phyloP scores from a whole-genome alignment of 2,113 vertebrate genomes.

The Neotragus pygmaeus region DNA sequence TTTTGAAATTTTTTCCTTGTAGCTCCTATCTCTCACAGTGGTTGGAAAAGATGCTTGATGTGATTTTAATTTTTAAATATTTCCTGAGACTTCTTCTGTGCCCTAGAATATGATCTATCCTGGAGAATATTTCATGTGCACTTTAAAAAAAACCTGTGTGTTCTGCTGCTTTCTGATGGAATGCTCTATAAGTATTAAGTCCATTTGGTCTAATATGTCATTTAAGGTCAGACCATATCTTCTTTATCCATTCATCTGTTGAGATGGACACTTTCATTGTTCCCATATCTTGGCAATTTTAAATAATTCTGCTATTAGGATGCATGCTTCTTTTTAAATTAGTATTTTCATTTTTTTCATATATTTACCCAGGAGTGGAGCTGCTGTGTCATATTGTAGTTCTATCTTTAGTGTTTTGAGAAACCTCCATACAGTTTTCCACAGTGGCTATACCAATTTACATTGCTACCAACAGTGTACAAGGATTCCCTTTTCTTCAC shows the following conservation, averaged over 20 bases:
- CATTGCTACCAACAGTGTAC: background rate
- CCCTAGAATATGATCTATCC: background rate
- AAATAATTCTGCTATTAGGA: background rate
- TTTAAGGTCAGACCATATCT: background rate
- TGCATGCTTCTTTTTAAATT: background rate
- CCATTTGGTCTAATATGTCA: background rate
- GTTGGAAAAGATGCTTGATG: background rate
- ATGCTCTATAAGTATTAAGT: background rate
- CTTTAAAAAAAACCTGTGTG: background rate
- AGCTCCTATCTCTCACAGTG: background rate
- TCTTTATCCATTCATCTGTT: background rate
- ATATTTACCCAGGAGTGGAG: background rate
- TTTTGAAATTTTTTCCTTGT: background rate
- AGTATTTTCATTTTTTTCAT: background rate
- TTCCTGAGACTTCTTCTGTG: background rate
- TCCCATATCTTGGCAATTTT: background rate
- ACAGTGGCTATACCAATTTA: background rate
- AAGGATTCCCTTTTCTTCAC: background rate
- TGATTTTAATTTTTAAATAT: background rate
- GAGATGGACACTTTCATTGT: background rate
- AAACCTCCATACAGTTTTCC: background rate
- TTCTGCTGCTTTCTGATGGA: background rate
- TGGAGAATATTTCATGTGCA: background rate
- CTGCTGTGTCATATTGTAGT: background rate
- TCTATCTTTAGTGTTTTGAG: background rate